Conservation (phyloP, 1,140 invertebrate species). For the Archivesica marissinica region DNA sequence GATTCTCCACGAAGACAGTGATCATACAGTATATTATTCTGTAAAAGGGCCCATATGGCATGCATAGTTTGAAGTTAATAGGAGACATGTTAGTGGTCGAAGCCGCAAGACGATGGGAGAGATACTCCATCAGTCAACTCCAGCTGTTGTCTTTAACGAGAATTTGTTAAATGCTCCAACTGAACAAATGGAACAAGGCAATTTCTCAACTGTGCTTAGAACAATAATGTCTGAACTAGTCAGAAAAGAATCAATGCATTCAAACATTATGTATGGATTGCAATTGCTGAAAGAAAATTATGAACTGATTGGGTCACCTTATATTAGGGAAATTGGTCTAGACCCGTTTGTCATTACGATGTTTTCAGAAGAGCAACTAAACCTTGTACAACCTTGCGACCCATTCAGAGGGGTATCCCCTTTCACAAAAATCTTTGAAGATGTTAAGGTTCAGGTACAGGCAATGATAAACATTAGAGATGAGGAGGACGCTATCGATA, state of each 20-base stretch:
- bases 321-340: slow-evolving; percentile 4
- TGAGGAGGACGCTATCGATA: background rate
- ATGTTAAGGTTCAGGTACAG: background rate
- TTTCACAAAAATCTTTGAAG: background rate
- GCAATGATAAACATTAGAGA: background rate
- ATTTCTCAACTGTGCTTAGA: background rate
- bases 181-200: background rate
- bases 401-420: background rate
- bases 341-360: background rate
- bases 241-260: background rate
- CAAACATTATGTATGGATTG: slow-evolving; percentile 1
- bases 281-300: background rate
- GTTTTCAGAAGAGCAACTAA: background rate
- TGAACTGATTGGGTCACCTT: background rate
- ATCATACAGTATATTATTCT: background rate
- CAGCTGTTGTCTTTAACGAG: background rate
- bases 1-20: background rate
- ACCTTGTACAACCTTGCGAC: no score
- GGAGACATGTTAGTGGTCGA: background rate
- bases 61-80: background rate
- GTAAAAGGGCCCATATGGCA: background rate
- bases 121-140: background rate
- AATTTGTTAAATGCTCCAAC: background rate
- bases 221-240: background rate
- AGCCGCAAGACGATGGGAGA: background rate